These are phyloP conservation scores for Entomobrya proxima DNA, from an alignment of 2,888 invertebrate species.

Conservation along the genomic window DNA sequence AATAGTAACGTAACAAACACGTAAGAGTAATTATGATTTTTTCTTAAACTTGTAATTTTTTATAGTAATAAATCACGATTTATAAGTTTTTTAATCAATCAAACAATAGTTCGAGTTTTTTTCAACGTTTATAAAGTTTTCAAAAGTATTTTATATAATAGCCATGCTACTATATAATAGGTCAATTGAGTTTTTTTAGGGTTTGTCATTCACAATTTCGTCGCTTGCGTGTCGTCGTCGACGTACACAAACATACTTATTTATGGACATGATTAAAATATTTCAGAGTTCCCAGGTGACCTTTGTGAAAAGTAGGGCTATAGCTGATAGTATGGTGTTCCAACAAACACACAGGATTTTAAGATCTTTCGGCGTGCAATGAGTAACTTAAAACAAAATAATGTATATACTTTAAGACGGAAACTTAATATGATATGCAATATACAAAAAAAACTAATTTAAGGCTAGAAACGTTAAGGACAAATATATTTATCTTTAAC, in stretches of 20 bases:
- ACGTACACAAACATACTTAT: no score
- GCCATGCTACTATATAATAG: background rate
- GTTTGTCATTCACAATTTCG: background rate
- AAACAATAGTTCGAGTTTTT: conserved; percentile 24
- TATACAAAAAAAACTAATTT: no score
- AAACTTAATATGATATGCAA: no score
- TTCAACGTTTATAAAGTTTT: background rate
- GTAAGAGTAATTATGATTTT: background rate
- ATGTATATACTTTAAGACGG: no score
- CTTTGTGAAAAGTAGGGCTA: no score
- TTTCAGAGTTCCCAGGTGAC: no score
- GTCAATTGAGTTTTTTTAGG: background rate
- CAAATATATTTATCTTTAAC: background rate
- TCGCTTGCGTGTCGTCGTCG: no score
- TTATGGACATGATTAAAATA: no score
- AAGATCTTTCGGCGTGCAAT: no score
- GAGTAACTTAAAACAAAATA: no score
- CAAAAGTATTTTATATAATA: conserved; percentile 6
- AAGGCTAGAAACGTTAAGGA: background rate
- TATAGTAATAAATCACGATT: conserved; percentile 50
- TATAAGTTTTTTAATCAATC: conserved; percentile 38
- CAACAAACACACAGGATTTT: no score
- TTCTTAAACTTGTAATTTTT: conserved; percentile 8
- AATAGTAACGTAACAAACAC: conserved; percentile 21
- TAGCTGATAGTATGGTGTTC: no score